phyloP scores from a whole-genome alignment of 2,113 vertebrate species.

The Ibidorhyncha struthersii region DNA sequence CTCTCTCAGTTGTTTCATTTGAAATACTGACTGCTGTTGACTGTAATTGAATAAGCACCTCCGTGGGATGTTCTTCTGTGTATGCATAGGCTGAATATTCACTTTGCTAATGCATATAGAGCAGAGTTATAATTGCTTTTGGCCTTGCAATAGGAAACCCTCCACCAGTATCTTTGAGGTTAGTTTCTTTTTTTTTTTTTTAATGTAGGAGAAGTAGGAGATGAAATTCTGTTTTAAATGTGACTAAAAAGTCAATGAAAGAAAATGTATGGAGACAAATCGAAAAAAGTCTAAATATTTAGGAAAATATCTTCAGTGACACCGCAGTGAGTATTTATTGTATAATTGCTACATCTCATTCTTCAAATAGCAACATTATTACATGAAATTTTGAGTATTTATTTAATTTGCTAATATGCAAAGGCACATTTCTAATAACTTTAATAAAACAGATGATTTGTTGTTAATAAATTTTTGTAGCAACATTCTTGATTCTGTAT shows the following conservation, averaged over 20 bases:
- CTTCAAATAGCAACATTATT: not conserved
- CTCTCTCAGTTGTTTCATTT: not conserved
- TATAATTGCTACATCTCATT: not conserved
- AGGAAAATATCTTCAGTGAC: not conserved
- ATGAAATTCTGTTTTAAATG: not conserved
- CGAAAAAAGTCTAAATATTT: not conserved
- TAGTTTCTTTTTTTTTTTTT: not conserved
- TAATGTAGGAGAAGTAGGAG: not conserved
- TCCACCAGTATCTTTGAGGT: not conserved
- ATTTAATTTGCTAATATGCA: not conserved
- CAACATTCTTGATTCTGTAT: not conserved
- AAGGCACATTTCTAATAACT: not conserved
- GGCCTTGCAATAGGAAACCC: not conserved
- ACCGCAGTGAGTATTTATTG: not conserved
- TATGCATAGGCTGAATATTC: not conserved
- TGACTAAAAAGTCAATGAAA: not conserved
- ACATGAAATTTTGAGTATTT: not conserved
- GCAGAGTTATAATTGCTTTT: not conserved
- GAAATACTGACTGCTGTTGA: not conserved
- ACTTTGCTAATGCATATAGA: not conserved
- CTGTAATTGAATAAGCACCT: not conserved
- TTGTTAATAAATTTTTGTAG: not conserved
- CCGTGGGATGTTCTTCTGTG: not conserved
- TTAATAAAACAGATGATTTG: not conserved
- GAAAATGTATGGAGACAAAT: not conserved